These are phyloP conservation scores for Cyclina sinensis DNA, from an alignment of 1,140 invertebrate species.

Conservation along the genomic window DNA sequence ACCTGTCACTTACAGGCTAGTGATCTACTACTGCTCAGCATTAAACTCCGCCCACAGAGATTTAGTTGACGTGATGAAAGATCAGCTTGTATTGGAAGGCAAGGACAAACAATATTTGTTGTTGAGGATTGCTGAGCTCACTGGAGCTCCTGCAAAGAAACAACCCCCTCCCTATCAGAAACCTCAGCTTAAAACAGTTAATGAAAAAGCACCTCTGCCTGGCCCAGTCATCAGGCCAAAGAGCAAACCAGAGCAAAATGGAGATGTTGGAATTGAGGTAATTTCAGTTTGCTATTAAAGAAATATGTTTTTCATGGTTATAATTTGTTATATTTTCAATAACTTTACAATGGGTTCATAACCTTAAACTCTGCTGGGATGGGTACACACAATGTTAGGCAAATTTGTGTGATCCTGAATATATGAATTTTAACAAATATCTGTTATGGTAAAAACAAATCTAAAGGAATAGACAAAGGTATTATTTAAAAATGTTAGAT, in stretches of 20 bases:
- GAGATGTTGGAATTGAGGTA: conserved; percentile 42
- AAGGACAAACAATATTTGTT: conserved; percentile 96
- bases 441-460: too few species aligned
- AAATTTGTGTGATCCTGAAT: too few species aligned
- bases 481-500: too few species aligned
- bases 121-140: conserved; percentile 91
- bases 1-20: conserved; percentile 87
- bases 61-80: conserved; percentile 94
- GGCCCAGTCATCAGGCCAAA: background rate
- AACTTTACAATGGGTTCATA: background rate
- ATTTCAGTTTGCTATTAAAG: background rate
- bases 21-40: conserved; percentile 94
- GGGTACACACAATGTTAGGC: too few species aligned
- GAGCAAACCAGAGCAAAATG: background rate
- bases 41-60: conserved; percentile 92
- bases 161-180: conserved; percentile 33
- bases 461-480: too few species aligned
- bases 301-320: too few species aligned
- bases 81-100: conserved; percentile 94
- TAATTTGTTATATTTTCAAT: too few species aligned
- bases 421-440: too few species aligned
- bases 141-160: conserved; percentile 45
- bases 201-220: conserved; percentile 13
- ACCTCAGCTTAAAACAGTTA: conserved; percentile 25
- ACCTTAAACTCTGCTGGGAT: too few species aligned